phyloP scores from a whole-genome alignment of 2,797 vertebrate species.

The Pampus argenteus region DNA sequence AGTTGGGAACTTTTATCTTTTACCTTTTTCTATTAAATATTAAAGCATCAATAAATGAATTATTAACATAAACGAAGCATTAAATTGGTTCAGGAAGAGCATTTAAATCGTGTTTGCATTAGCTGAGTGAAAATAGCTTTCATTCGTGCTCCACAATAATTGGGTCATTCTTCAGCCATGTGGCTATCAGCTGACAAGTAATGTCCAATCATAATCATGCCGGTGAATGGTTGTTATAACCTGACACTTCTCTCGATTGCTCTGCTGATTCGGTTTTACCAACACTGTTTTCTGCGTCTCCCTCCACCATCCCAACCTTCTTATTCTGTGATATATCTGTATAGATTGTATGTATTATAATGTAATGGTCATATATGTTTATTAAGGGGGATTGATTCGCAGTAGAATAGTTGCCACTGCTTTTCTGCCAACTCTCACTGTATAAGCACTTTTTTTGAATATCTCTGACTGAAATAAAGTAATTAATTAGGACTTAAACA shows the following conservation, averaged over 20 bases:
- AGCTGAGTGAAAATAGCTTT: background rate
- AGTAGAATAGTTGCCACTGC: background rate
- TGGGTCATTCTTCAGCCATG: background rate
- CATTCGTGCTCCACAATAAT: background rate
- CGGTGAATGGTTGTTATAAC: background rate
- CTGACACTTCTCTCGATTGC: background rate
- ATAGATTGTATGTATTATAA: background rate
- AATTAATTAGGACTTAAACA: background rate
- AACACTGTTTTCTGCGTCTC: background rate
- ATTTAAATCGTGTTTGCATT: background rate
- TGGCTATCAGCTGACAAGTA: background rate
- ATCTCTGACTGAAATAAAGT: too few species aligned
- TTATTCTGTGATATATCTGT: background rate
- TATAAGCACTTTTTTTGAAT: too few species aligned
- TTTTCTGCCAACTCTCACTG: background rate
- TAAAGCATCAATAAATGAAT: too few species aligned
- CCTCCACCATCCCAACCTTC: background rate
- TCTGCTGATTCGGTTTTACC: background rate
- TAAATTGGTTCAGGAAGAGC: background rate
- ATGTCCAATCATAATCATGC: background rate
- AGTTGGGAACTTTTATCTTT: too few species aligned
- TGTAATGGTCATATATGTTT: background rate
- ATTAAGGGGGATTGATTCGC: background rate
- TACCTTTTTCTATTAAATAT: too few species aligned
- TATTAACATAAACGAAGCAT: background rate